Evolutionary conservation across 2,797 vertebrate genomes (phyloP).

Genomic region (Spizella passerina): DNA sequence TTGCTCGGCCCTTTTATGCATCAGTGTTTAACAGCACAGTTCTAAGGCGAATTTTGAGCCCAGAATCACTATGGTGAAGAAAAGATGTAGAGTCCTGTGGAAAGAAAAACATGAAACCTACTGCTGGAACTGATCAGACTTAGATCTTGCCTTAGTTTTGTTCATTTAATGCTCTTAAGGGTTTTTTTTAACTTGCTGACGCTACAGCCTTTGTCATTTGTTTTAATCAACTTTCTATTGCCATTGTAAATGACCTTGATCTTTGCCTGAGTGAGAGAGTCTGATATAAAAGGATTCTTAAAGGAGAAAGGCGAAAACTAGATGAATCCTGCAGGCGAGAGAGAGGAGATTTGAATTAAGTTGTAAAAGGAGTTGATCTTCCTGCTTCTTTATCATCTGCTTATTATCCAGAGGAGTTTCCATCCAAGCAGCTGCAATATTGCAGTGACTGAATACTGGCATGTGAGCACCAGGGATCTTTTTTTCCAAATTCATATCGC

Average conservation of each 20-base stretch:
- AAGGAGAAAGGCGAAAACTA: neutral
- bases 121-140: neutral
- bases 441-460: neutral
- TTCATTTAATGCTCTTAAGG: neutral
- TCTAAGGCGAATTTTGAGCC: neutral
- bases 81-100: neutral
- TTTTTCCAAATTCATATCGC: neutral
- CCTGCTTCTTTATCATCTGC: neutral
- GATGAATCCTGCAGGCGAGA: conserved; percentile 10
- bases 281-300: neutral
- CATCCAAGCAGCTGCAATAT: neutral
- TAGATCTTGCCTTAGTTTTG: neutral
- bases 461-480: neutral
- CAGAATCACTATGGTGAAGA: neutral
- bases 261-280: neutral
- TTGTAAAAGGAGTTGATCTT: neutral
- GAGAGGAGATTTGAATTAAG: neutral
- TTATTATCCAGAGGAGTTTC: neutral
- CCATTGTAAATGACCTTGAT: conserved; percentile 15
- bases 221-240: conserved; percentile 17
- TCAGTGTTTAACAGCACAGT: neutral
- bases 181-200: neutral
- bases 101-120: neutral
- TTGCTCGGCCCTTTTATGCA: neutral
- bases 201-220: neutral